Conservation (phyloP, 2,113 vertebrate species). For the Motacilla alba region DNA sequence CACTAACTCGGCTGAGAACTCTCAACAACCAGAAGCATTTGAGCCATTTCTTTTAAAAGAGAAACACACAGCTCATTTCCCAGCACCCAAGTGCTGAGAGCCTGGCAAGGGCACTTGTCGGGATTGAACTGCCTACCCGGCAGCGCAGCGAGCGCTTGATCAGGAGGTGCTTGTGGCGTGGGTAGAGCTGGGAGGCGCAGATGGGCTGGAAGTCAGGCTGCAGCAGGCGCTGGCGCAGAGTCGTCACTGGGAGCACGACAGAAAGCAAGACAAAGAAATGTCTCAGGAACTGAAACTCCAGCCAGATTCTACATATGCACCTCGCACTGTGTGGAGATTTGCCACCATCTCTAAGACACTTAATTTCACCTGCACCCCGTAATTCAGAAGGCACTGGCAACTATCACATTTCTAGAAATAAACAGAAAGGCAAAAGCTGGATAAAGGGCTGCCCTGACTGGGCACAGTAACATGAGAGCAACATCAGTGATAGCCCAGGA, state of each 20-base stretch:
- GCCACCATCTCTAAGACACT: background rate
- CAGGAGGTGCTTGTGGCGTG: constrained; percentile 95
- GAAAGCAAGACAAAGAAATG: background rate
- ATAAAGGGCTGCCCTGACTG: background rate
- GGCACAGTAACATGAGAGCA: background rate
- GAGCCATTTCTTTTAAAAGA: background rate
- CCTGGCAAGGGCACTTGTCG: background rate
- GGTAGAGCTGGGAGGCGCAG: constrained; percentile 92
- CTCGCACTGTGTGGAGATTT: accelerated
- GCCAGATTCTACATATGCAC: background rate
- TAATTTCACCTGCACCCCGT: background rate
- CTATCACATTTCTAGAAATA: background rate
- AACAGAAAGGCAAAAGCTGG: background rate
- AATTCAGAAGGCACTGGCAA: background rate
- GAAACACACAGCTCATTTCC: background rate
- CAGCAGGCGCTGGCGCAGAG: constrained; percentile 92
- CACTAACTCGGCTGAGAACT: background rate
- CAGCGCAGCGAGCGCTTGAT: constrained; percentile 98
- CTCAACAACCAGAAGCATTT: background rate
- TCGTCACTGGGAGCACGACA: constrained; percentile 80
- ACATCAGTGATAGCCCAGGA: background rate
- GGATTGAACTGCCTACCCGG: constrained; percentile 74
- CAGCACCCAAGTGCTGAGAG: background rate
- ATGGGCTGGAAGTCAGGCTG: constrained; percentile 96
- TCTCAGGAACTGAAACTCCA: background rate